Evolutionary conservation across 2,113 vertebrate genomes (phyloP).

Genomic region (Megaceryle maxima): DNA sequence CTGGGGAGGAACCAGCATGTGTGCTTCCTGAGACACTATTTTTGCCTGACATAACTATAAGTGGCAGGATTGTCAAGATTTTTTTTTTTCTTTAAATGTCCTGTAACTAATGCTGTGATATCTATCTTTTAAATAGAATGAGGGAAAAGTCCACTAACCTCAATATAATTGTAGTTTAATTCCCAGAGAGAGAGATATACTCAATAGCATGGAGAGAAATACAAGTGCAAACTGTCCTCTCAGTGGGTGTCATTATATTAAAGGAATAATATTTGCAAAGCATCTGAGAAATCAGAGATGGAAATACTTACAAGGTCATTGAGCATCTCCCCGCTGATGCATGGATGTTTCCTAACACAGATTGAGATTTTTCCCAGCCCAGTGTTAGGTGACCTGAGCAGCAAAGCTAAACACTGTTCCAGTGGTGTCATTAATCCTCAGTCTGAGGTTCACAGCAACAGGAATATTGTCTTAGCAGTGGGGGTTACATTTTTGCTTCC

Average conservation of each 20-base stretch:
- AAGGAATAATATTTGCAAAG: constrained; percentile 15
- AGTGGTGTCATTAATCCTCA: not conserved
- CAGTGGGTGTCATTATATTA: not conserved
- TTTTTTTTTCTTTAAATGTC: not conserved
- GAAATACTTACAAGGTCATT: not conserved
- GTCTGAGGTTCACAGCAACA: not conserved
- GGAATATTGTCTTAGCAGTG: not conserved
- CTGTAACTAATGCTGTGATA: constrained; percentile 31
- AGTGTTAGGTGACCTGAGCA: not conserved
- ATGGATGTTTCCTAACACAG: not conserved
- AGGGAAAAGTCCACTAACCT: constrained; percentile 42
- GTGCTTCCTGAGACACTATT: constrained; percentile 47
- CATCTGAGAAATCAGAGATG: constrained; percentile 3
- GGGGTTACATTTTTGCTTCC: not conserved
- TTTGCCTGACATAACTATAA: constrained; percentile 8
- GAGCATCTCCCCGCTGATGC: not conserved
- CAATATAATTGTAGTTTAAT: constrained; percentile 18
- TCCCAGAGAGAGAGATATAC: not conserved
- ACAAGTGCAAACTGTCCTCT: constrained; percentile 28
- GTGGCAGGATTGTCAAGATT: constrained; percentile 40
- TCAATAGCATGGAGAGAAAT: not conserved
- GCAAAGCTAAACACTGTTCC: not conserved
- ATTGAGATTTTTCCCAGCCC: not conserved
- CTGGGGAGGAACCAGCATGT: constrained; percentile 46
- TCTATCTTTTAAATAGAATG: constrained; percentile 37